Conservation (phyloP, 2,888 invertebrate genomes). For the Hololepta plana region DNA sequence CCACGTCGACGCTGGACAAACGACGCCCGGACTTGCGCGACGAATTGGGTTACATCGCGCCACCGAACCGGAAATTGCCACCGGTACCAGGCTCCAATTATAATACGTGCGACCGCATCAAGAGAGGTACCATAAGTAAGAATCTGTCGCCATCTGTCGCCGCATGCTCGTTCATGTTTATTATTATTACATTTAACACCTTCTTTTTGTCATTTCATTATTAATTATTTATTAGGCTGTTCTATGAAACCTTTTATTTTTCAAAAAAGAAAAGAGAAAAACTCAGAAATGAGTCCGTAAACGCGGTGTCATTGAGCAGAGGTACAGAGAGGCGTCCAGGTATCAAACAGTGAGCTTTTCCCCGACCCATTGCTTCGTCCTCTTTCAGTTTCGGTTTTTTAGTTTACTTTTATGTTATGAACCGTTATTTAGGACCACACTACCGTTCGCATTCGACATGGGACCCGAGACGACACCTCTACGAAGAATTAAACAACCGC, state of each 20-base stretch:
- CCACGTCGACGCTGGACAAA: slow-evolving; percentile 56
- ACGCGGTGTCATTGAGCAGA: no score
- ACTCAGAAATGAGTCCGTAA: no score
- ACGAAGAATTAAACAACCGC: slow-evolving; percentile 69
- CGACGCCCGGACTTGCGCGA: slow-evolving; percentile 67
- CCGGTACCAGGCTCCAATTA: slow-evolving; percentile 87
- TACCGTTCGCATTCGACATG: slow-evolving; percentile 55
- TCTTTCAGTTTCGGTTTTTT: no score
- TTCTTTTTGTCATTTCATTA: no score
- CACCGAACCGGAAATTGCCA: slow-evolving; percentile 79
- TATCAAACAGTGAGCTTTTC: no score
- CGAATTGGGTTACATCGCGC: slow-evolving; percentile 83
- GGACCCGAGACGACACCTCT: slow-evolving; percentile 79
- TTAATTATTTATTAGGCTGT: no score
- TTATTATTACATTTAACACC: no score
- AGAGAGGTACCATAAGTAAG: slow-evolving; percentile 50
- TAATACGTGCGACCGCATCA: slow-evolving; percentile 85
- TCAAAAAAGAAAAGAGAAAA: no score
- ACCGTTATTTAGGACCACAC: slow-evolving; percentile 26
- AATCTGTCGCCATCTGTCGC: slow-evolving; percentile 11
- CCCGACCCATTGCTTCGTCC: no score
- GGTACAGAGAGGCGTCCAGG: no score
- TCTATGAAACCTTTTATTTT: no score
- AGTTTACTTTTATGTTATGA: no score
- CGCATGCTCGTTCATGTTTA: slow-evolving; percentile 8